Evolutionary conservation across 2,888 invertebrate species (phyloP).

Genomic region (Patella caerulea): DNA sequence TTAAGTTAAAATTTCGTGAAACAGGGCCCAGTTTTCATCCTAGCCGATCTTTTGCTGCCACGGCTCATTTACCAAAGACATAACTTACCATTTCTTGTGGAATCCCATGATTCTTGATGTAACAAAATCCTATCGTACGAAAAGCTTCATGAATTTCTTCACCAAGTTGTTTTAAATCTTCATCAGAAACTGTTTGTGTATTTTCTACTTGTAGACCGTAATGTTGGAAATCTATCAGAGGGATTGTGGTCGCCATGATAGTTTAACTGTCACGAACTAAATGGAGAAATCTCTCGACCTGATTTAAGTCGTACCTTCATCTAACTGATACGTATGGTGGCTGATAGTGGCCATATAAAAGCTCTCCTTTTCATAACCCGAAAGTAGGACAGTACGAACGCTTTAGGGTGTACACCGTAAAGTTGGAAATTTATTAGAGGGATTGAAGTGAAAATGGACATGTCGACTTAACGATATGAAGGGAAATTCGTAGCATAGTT

Average conservation of each 20-base stretch:
- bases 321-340: too few species aligned
- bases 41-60: too few species aligned
- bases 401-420: slow-evolving; percentile 4
- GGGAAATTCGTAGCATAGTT: not conserved
- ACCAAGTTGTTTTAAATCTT: slow-evolving; percentile 23
- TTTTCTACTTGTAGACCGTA: slow-evolving; percentile 13
- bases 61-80: not conserved
- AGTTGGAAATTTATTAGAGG: slow-evolving; percentile 14
- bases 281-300: too few species aligned
- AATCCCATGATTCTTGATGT: slow-evolving; percentile 42
- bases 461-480: not conserved
- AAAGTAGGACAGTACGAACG: too few species aligned
- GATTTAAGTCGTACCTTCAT: too few species aligned
- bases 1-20: too few species aligned
- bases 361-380: too few species aligned
- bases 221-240: slow-evolving; percentile 13
- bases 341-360: too few species aligned
- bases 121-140: slow-evolving; percentile 37
- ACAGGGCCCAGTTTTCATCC: too few species aligned
- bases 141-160: slow-evolving; percentile 32
- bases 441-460: not conserved
- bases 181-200: not conserved
- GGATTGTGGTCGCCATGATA: not conserved
- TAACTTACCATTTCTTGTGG: slow-evolving; percentile 19
- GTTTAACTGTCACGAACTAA: too few species aligned